These are phyloP conservation scores for Porphyrio hochstetteri DNA, from an alignment of 2,113 vertebrate species.

Conservation along the genomic window DNA sequence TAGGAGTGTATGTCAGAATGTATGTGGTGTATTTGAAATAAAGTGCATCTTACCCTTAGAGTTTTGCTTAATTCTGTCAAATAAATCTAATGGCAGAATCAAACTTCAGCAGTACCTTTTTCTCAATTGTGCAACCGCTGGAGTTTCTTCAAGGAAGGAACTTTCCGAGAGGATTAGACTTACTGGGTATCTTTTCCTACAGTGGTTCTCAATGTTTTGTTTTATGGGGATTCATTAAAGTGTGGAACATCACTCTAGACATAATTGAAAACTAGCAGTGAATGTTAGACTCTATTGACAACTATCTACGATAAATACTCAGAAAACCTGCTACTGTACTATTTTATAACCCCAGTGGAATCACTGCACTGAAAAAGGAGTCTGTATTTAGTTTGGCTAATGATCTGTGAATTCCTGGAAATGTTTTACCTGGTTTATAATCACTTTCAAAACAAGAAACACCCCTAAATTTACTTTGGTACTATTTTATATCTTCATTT, in stretches of 20 bases:
- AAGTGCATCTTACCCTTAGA: neutral
- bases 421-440: neutral
- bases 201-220: neutral
- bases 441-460: neutral
- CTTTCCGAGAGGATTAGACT: neutral
- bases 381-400: neutral
- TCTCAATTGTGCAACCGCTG: neutral
- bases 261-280: neutral
- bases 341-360: neutral
- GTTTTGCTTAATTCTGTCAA: constrained; percentile 2
- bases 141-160: neutral
- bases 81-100: neutral
- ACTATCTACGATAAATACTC: neutral
- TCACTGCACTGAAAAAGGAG: neutral
- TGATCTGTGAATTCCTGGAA: neutral
- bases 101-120: neutral
- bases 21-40: neutral
- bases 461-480: neutral
- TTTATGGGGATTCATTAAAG: neutral
- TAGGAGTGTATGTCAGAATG: neutral
- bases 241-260: neutral
- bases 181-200: neutral
- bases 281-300: neutral
- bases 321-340: neutral
- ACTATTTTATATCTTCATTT: neutral